These are phyloP conservation scores for Nibea coibor DNA, from an alignment of 2,113 vertebrate genomes.

Conservation along the genomic window DNA sequence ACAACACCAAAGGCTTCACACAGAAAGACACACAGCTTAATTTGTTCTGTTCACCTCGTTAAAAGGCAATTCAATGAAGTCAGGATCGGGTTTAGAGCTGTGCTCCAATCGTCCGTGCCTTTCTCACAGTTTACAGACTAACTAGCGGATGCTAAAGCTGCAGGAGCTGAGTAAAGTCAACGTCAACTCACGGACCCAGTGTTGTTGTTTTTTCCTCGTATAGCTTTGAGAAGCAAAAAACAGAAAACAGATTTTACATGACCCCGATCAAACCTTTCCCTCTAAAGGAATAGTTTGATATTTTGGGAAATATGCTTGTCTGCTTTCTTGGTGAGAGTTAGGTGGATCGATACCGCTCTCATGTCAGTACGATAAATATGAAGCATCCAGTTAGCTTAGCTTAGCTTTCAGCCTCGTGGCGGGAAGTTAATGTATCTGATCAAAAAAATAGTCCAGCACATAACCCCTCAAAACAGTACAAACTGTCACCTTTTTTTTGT, in stretches of 20 bases:
- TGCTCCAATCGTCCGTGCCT: not conserved
- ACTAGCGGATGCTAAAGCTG: slow-evolving; percentile 26
- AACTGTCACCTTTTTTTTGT: not conserved
- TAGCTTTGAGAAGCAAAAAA: slow-evolving; percentile 25
- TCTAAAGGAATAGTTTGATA: slow-evolving; percentile 8
- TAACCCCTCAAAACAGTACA: too few species aligned
- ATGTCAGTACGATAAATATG: not conserved
- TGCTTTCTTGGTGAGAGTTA: not conserved
- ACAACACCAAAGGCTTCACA: slow-evolving; percentile 39
- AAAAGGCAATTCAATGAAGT: slow-evolving; percentile 45
- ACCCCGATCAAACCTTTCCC: not conserved
- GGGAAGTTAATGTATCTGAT: not conserved
- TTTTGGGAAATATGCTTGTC: slow-evolving; percentile 13
- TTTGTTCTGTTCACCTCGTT: slow-evolving; percentile 44
- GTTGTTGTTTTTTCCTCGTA: not conserved
- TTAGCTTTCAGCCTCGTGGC: not conserved
- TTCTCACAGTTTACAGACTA: slow-evolving; percentile 18
- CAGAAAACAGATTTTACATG: slow-evolving; percentile 18
- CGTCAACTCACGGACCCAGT: not conserved
- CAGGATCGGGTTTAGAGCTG: not conserved
- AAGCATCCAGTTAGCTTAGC: not conserved
- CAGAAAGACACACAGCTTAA: not conserved
- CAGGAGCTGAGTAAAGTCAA: slow-evolving; percentile 7
- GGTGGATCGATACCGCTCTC: not conserved
- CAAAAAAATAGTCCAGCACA: not conserved